A percentile compares a stretch with the other conserved stretches of the same genome.
phyloP scores from a whole-genome alignment of 2,113 vertebrate genomes.

The Chaetodon auriga region DNA sequence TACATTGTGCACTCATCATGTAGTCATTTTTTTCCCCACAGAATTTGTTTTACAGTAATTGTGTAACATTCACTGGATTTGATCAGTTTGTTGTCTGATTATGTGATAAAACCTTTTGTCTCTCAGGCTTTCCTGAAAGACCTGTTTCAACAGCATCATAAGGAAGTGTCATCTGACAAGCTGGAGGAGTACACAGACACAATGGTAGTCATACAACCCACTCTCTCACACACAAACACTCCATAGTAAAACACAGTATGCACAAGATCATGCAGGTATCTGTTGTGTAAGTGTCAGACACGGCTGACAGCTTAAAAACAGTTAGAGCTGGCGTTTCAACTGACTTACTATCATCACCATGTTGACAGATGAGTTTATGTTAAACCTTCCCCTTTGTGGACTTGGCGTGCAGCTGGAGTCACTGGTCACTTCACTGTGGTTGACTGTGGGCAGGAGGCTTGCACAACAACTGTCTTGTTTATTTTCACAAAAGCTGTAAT shows the following conservation, averaged over 20 bases:
- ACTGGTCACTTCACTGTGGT: neutral
- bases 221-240: neutral
- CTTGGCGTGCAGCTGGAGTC: neutral
- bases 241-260: no score
- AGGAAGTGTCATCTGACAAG: slow-evolving; percentile 86
- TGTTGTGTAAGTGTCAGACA: neutral
- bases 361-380: neutral
- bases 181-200: slow-evolving; percentile 93
- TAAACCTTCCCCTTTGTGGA: neutral
- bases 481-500: neutral
- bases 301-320: neutral
- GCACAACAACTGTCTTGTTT: no score
- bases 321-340: neutral
- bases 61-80: neutral
- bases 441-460: neutral
- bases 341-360: neutral
- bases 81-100: slow-evolving; percentile 9
- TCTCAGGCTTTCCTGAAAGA: slow-evolving; percentile 92
- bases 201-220: slow-evolving; percentile 85
- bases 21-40: neutral
- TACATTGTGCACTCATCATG: neutral
- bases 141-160: slow-evolving; percentile 89
- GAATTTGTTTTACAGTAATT: neutral
- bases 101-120: neutral
- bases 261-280: neutral